Evolutionary conservation across 2,888 invertebrate species (phyloP), one percentile per base, ranked within the genome.

Genomic region (Patella depressa): DNA sequence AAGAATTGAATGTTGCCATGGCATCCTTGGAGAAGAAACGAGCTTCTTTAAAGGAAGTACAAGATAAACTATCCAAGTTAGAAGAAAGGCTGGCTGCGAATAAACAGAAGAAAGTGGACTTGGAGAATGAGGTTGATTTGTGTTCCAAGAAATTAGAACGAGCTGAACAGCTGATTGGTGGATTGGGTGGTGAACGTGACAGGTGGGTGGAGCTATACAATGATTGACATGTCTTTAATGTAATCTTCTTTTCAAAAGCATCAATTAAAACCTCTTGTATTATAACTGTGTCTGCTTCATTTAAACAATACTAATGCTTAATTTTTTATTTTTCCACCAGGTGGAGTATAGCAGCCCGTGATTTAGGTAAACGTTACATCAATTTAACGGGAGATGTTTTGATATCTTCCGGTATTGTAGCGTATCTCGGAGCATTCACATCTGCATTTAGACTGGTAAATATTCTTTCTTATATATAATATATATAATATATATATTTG

Each of bases 351-450:
- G 90, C 91, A n/a, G 92, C 92, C 1, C 80, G 82, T 69, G 83
- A 86, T 14, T 85, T 92, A 17, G 89, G 88, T 19, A 80, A 85
- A 45, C 87, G 86, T 78, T 92, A 90, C 83, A 89, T 85, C 75
- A 91, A 91, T 85, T 83, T 91, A 78, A 91, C 91, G 5, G 96
- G 96, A 0, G 95, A 96, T 87, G 94, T 95, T 72, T 92, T 96
- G 12, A 91, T 96, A 34, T 90, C 90, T 55, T 89, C 90, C 73
- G 91, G 90, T 57, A 86, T 92, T 81, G 89, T 91, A 7, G 91
- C 91, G 4, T 92, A 92, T 82, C 87, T 91, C 2, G 91, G 92
- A 54, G 90, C 91, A 55, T 92, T 92, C 87, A 92, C 92, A 0
- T 91, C 91, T 15, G 88, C 90, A 12, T 92, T 90, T 82, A 87